Base-by-base conservation (phyloP, 2,797 vertebrate genomes). In the Enteromius fasciolatus region DNA sequence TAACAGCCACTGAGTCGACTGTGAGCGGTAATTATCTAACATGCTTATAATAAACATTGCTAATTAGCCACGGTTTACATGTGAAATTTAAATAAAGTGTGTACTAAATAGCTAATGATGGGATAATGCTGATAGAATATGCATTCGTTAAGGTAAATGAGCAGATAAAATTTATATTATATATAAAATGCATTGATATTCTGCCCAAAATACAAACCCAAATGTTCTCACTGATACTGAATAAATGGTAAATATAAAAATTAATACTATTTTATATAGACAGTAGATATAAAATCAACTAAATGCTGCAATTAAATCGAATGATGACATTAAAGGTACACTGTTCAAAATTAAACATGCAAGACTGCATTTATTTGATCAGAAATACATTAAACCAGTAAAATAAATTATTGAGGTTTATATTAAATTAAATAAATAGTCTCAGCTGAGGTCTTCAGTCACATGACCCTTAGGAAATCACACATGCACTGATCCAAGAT, bases 401-500 rank as follows among this genome's bases (percentile, higher is more conserved):
- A 52, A 52, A 52, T 36, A 5, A 36, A 36, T 5, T 5, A 36
- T 36, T 36, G 33, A 36, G 0, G 33, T 36, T 36, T 36, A 36
- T 36, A 5, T 36, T 36, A 36, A 36, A 36, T 36, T 36, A 36
- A 36, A 5, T 36, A 36, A 52, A 20, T 8, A 18, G 18, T 52
- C 18, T 20, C 7, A 52, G 50, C 50, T 54, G 50, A 20, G 20
- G 50, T 54, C 50, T 52, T 54, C 8, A 54, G 8, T 54, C 52
- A n/a, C 20, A 54, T 54, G n/a, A 54, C 18, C 18, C 18, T 52
- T 52, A 18, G 1, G 50, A 52, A 20, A 20, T 52, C 59, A 17
- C 76, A 36, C 59, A 50, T 46, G 18, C 44, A 48, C 18, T 77
- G 41, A 66, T 18, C 76, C 44, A 20, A 64, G 25, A 63, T 41